phyloP scores from a whole-genome alignment of 2,113 vertebrate species.

The Varanus komodoensis region DNA sequence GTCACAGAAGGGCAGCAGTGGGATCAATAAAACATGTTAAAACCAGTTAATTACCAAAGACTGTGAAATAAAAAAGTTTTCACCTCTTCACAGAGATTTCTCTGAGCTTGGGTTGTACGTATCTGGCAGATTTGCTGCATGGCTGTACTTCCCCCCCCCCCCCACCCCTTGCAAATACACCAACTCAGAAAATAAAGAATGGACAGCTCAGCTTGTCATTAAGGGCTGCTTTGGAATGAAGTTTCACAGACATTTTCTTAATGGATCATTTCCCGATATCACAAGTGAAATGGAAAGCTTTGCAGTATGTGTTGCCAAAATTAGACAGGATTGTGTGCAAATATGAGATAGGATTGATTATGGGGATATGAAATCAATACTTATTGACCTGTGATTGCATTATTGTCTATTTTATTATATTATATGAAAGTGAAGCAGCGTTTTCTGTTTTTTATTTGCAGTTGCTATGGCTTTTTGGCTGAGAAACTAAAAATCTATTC shows the following conservation, averaged over 20 bases:
- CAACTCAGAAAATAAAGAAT: neutral
- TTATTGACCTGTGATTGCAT: neutral
- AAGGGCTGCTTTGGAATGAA: neutral
- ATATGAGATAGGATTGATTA: neutral
- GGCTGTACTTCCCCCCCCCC: neutral
- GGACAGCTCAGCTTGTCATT: neutral
- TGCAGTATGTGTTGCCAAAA: neutral
- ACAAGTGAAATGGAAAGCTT: neutral
- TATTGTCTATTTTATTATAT: neutral
- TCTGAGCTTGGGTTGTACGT: too few species aligned
- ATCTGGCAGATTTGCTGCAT: neutral
- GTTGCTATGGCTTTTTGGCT: conserved; percentile 4
- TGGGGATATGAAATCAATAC: neutral
- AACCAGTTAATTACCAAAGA: too few species aligned
- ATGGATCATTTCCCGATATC: neutral
- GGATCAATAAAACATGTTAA: too few species aligned
- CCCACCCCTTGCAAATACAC: neutral
- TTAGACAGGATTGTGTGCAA: neutral
- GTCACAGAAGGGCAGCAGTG: too few species aligned
- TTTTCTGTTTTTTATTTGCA: neutral
- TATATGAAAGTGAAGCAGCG: too few species aligned
- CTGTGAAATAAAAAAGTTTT: too few species aligned
- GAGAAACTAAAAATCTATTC: neutral
- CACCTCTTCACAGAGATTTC: too few species aligned
- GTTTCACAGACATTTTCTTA: neutral